phyloP scores from a whole-genome alignment of 2,113 vertebrate genomes.

The Rousettus leschenaultii region DNA sequence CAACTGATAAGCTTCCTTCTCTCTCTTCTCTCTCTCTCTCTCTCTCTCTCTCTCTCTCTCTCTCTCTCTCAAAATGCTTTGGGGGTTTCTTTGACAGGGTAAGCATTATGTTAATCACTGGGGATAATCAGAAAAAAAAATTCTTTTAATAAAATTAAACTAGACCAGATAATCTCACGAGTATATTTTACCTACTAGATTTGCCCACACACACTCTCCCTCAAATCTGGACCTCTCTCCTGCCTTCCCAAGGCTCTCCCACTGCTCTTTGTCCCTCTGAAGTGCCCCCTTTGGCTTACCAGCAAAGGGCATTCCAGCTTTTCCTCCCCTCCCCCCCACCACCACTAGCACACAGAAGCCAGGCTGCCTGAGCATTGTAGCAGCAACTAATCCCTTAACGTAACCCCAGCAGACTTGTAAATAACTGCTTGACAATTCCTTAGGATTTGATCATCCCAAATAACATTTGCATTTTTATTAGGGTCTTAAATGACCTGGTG shows the following conservation, averaged over 20 bases:
- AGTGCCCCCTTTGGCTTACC: background rate
- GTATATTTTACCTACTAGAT: background rate
- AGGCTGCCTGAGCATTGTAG: background rate
- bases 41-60: no score
- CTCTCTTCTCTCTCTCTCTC: no score
- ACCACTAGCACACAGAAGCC: no score
- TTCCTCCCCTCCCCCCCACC: no score
- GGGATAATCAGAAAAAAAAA: background rate
- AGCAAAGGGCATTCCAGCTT: background rate
- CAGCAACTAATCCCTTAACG: background rate
- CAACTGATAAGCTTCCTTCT: no score
- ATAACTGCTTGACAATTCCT: slow-evolving; percentile 43
- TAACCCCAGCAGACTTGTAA: slow-evolving; percentile 31
- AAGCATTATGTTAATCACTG: background rate
- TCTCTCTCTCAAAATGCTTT: background rate
- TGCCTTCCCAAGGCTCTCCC: background rate
- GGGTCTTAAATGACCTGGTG: slow-evolving; percentile 44
- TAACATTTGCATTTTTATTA: slow-evolving; percentile 68
- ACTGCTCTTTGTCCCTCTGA: background rate
- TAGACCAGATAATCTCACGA: background rate
- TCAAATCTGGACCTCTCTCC: background rate
- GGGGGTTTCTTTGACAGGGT: background rate
- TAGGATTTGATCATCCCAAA: slow-evolving; percentile 39
- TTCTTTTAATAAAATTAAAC: background rate
- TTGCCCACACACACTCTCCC: background rate